Percentiles rank a stretch among this genome's conserved stretches.
These are phyloP conservation scores for Daktulosphaira vitifoliae DNA, from an alignment of 1,140 invertebrate species.

Conservation along the genomic window DNA sequence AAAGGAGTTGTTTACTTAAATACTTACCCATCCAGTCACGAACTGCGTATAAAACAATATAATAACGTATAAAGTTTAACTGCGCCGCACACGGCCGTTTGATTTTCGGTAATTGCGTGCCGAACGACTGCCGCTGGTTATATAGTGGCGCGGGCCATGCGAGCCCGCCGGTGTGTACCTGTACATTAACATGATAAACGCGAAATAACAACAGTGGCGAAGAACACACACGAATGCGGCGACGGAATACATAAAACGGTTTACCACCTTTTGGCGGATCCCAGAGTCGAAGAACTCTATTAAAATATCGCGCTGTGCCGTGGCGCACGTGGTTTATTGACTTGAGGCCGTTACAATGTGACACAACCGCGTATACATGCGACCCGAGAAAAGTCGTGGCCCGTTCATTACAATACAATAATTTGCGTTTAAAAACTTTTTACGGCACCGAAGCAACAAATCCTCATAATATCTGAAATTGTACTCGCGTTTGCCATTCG, in stretches of 20 bases:
- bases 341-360: not conserved
- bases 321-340: not conserved
- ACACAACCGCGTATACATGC: too few species aligned
- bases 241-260: not conserved
- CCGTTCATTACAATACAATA: not conserved
- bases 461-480: too few species aligned
- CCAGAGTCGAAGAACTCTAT: not conserved
- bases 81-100: too few species aligned
- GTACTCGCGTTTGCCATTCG: too few species aligned
- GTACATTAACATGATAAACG: conserved; percentile 5
- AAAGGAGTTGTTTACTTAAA: not conserved
- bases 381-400: not conserved
- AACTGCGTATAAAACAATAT: not conserved
- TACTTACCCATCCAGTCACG: conserved; percentile 5
- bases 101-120: conserved; percentile 8
- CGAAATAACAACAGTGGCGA: not conserved
- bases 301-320: not conserved
- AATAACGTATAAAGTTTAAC: conserved; percentile 29
- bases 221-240: too few species aligned
- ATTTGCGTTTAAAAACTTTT: not conserved
- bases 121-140: not conserved
- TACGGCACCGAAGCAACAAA: too few species aligned
- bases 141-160: not conserved
- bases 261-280: not conserved
- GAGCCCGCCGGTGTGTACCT: too few species aligned